Evolutionary conservation across 2,888 invertebrate genomes (phyloP), one percentile per base, ranked within the genome.

Genomic region (Tetranychus truncatus): DNA sequence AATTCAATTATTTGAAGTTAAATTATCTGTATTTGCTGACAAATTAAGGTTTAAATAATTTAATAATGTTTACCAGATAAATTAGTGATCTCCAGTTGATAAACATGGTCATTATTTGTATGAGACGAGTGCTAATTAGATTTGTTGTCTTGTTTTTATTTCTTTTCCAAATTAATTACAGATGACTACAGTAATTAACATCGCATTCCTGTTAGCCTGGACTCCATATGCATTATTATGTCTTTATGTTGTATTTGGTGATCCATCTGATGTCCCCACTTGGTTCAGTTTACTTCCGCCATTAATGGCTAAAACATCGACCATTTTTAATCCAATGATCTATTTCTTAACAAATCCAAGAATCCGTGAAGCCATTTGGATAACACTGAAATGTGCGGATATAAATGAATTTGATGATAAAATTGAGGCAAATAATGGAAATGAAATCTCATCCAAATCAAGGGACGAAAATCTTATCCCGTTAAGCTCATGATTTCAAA

Each of bases 211-310:
- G 1, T 74, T 80, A 20, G 80, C 81, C 5, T 82, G 81, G 80
- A 77, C 79, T 7, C 80, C 81, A 0, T 82, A 82, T 69, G 81
- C 80, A 0, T 79, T 80, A 66, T 79, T 81, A n/a, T 80, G 81
- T 44, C 20, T 81, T 18, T 82, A 81, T 81, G 78, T 81, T 0
- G 77, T 81, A 55, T 78, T 81, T 74, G 77, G 77, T 15, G 78
- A 78, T 66, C 78, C 79, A 1, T 74, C 76, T 8, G 76, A 79
- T 20, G 80, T 81, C 9, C 80, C 82, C 6, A 78, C 79, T 74
- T 71, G 80, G 24, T 79, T 81, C 67, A 80, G 81, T 4, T 78
- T 81, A 5, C 75, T 81, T 15, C 81, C 82, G 8, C 81, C 81
- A 0, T 78, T 82, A 6, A 78, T 80, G 69, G 81, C 81, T 72